Percentiles rank a stretch among this genome's conserved stretches.
Evolutionary conservation across 2,888 invertebrate genomes (phyloP).

Genomic region (Mimachlamys varia): DNA sequence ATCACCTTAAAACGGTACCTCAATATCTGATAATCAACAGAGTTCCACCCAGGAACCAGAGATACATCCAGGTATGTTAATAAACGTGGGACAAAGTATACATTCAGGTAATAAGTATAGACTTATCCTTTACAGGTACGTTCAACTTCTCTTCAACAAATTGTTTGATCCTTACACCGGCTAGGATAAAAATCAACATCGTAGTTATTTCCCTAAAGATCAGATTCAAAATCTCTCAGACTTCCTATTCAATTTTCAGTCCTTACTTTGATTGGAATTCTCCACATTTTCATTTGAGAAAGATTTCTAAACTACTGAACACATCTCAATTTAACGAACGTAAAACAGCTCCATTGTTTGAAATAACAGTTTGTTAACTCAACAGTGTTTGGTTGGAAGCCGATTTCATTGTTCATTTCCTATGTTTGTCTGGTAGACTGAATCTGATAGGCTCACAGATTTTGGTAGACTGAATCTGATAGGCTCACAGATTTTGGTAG

Average conservation of each 20-base stretch:
- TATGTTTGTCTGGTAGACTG: background rate
- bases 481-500: too few relatives aligned
- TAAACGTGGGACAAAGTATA: too few relatives aligned
- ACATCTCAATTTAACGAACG: background rate
- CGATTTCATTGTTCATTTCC: background rate
- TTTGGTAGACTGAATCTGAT: background rate
- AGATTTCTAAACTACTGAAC: background rate
- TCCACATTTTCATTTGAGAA: background rate
- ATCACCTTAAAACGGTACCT: background rate
- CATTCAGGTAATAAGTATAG: too few relatives aligned
- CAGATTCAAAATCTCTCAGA: background rate
- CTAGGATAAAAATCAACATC: too few relatives aligned
- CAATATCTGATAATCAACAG: background rate
- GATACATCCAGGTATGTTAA: too few relatives aligned
- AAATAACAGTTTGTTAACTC: background rate
- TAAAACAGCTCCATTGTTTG: background rate
- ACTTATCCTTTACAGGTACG: background rate
- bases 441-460: background rate
- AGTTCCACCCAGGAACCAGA: too few relatives aligned
- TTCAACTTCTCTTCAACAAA: background rate
- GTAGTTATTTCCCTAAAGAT: background rate
- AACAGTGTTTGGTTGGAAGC: background rate
- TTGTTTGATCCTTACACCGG: background rate
- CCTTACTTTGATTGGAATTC: background rate
- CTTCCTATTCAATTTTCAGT: background rate